These are phyloP conservation scores for Drosophila ambigua DNA, from an alignment of 1,140 invertebrate genomes.

Conservation along the genomic window DNA sequence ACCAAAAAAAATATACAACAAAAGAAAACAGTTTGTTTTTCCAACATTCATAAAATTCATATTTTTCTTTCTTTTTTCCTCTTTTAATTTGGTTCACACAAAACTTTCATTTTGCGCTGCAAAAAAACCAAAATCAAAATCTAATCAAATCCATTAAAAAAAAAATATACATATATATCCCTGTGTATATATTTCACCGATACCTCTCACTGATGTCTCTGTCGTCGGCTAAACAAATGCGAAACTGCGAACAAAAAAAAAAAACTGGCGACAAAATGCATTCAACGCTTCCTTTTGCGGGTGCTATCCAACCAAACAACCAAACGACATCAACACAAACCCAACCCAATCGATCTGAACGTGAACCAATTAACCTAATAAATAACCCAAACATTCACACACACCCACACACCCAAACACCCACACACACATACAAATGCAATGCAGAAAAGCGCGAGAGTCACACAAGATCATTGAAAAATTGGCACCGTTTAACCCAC, in stretches of 20 bases:
- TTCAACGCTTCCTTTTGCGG: slow-evolving; percentile 78
- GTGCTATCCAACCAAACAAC: slow-evolving; percentile 40
- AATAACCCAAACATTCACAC: slow-evolving; percentile 37
- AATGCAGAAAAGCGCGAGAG: slow-evolving; percentile 83
- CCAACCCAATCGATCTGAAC: slow-evolving; percentile 33
- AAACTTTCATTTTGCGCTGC: slow-evolving; percentile 60
- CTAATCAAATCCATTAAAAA: slow-evolving; percentile 36
- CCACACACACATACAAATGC: slow-evolving; percentile 37
- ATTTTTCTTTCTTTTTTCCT: slow-evolving; percentile 74
- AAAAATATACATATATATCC: slow-evolving; percentile 28
- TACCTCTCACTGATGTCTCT: slow-evolving; percentile 33
- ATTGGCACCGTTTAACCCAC: slow-evolving; percentile 84
- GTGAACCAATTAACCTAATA: slow-evolving; percentile 29
- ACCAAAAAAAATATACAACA: slow-evolving; percentile 5
- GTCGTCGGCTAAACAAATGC: slow-evolving; percentile 74
- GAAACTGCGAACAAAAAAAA: slow-evolving; percentile 36
- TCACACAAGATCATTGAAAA: slow-evolving; percentile 83
- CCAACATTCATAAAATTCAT: slow-evolving; percentile 66
- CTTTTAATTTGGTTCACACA: slow-evolving; percentile 59
- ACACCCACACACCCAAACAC: slow-evolving; percentile 21
- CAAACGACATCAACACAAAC: slow-evolving; percentile 17
- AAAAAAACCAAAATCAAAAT: slow-evolving; percentile 22
- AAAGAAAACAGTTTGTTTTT: slow-evolving; percentile 40
- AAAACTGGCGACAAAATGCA: slow-evolving; percentile 74
- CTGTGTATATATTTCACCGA: slow-evolving; percentile 33